These are phyloP conservation scores for Burhinus oedicnemus DNA, from an alignment of 2,113 vertebrate species.

Conservation along the genomic window DNA sequence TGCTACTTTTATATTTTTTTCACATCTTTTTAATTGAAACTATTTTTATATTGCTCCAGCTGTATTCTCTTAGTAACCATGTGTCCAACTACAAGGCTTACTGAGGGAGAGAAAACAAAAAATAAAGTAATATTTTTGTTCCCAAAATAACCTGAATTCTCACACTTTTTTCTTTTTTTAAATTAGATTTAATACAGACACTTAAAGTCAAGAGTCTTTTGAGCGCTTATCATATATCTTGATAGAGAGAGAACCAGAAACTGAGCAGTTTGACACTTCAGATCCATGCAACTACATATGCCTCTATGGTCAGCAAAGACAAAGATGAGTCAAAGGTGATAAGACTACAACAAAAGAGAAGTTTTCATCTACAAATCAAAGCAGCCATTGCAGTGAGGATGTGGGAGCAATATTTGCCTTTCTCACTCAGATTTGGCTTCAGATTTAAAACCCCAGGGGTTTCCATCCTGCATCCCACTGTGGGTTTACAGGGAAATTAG, in stretches of 20 bases:
- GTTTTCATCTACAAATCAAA: neutral
- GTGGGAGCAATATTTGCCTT: neutral
- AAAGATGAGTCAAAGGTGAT: neutral
- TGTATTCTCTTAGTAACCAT: slow-evolving; percentile 45
- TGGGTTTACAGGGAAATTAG: neutral
- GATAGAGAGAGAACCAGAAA: neutral
- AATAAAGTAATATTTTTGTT: neutral
- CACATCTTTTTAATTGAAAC: slow-evolving; percentile 51
- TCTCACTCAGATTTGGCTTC: neutral
- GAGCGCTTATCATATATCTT: neutral
- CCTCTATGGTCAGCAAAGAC: neutral
- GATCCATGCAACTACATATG: fast-evolving
- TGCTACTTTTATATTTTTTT: slow-evolving; percentile 25
- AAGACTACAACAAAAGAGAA: neutral
- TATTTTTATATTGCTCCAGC: slow-evolving; percentile 63
- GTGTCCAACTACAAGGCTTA: slow-evolving; percentile 13
- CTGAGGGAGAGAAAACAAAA: neutral
- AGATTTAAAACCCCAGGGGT: neutral
- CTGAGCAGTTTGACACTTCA: neutral
- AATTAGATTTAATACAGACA: neutral
- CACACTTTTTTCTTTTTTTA: neutral
- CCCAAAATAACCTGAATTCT: slow-evolving; percentile 16
- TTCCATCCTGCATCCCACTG: neutral
- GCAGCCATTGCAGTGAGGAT: neutral
- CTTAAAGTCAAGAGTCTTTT: neutral